These are phyloP conservation scores for Gastrophysa polygoni DNA, from an alignment of 2,888 invertebrate genomes.

Conservation along the genomic window DNA sequence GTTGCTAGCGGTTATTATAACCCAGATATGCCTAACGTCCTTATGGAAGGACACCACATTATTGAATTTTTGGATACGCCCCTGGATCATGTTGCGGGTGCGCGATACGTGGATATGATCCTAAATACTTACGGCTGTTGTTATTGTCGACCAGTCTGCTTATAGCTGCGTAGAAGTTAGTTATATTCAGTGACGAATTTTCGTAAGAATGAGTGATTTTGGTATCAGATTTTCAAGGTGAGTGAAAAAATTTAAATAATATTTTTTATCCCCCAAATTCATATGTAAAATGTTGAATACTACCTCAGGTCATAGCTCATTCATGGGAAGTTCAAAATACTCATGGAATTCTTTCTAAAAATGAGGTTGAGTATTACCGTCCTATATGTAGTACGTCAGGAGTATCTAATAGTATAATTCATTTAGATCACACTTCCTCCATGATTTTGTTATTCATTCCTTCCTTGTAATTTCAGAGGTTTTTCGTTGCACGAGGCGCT, in stretches of 20 bases:
- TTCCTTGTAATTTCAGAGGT: not conserved
- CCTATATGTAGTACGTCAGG: not conserved
- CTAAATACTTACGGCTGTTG: not conserved
- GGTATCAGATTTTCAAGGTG: too few species aligned
- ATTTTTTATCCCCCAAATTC: too few species aligned
- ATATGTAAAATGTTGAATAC: too few species aligned
- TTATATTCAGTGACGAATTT: not conserved
- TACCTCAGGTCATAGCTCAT: too few species aligned
- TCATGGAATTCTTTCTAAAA: not conserved
- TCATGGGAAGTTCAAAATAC: too few species aligned
- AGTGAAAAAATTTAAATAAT: too few species aligned
- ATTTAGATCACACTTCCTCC: not conserved
- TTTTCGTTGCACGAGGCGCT: conserved; percentile 2
- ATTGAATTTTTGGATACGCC: not conserved
- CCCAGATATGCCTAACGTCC: too few species aligned
- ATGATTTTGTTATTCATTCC: not conserved
- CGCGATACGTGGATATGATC: not conserved
- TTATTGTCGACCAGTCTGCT: not conserved
- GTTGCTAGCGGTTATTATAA: too few species aligned
- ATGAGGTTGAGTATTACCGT: not conserved
- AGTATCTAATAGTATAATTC: not conserved
- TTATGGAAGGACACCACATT: too few species aligned
- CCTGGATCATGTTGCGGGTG: not conserved
- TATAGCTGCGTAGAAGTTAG: not conserved
- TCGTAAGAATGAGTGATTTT: too few species aligned